Conservation (phyloP, 2,888 invertebrate species). For the Odontocerum albicorne region DNA sequence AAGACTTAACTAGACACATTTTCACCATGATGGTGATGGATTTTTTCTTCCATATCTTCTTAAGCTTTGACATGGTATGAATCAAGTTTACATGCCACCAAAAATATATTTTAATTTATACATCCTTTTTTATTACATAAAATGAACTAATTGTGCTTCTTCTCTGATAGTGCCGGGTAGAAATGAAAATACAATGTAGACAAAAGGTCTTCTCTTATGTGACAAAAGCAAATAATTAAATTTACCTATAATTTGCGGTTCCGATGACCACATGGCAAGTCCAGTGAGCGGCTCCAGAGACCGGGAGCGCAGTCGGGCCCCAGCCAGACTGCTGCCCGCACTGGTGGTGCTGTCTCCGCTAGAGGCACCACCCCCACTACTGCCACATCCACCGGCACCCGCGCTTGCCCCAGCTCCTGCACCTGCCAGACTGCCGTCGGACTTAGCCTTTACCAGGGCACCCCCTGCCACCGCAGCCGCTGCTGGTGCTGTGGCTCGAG, state of each 20-base stretch:
- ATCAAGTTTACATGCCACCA: too few species aligned
- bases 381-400: conserved; percentile 47
- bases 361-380: conserved; percentile 39
- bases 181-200: too few species aligned
- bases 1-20: too few species aligned
- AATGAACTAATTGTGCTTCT: too few species aligned
- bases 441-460: conserved; percentile 75
- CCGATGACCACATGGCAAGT: conserved; percentile 97
- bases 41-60: too few species aligned
- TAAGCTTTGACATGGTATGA: too few species aligned
- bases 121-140: too few species aligned
- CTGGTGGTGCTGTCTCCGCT: conserved; percentile 7
- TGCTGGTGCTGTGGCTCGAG: conserved; percentile 49
- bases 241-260: conserved; percentile 85
- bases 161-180: too few species aligned
- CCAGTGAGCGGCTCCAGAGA: conserved; percentile 97
- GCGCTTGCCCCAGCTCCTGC: conserved; percentile 62
- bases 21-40: too few species aligned
- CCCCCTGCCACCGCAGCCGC: conserved; percentile 36
- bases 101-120: too few species aligned
- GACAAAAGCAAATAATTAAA: not conserved
- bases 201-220: too few species aligned
- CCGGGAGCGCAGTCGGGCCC: conserved; percentile 64
- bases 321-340: conserved; percentile 41
- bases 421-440: conserved; percentile 81